These are phyloP conservation scores for Pseudopleuronectes americanus DNA, from an alignment of 2,797 vertebrate species.

Conservation along the genomic window DNA sequence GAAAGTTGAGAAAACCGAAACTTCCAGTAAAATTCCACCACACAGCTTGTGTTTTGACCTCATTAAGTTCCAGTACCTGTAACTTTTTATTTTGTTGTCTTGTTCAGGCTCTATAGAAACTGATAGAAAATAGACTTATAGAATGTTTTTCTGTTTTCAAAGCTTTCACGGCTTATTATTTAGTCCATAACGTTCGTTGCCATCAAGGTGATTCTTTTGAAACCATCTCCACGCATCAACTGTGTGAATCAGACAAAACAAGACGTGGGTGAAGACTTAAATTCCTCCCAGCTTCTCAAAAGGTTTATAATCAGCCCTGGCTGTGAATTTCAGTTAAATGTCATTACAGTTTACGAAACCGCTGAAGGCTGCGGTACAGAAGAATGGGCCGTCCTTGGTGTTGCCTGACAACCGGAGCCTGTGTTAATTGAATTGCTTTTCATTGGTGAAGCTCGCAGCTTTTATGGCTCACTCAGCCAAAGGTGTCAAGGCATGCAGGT, in stretches of 20 bases:
- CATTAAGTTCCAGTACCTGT: background rate
- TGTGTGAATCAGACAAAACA: constrained; percentile 52
- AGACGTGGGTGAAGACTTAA: constrained; percentile 38
- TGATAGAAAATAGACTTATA: constrained; percentile 1
- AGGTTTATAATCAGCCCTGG: constrained; percentile 59
- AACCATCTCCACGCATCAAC: constrained; percentile 32
- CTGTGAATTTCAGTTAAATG: constrained; percentile 58
- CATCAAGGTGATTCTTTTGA: constrained; percentile 37
- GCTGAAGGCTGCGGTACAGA: constrained; percentile 64
- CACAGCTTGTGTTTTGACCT: constrained; percentile 12
- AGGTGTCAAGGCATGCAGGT: constrained; percentile 7
- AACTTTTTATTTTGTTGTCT: background rate
- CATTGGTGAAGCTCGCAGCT: constrained; percentile 37
- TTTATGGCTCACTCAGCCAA: constrained; percentile 24
- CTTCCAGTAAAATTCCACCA: constrained; percentile 32
- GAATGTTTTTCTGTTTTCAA: background rate
- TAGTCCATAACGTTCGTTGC: constrained; percentile 22
- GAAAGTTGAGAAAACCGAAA: constrained; percentile 9
- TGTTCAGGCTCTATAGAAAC: background rate
- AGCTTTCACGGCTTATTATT: constrained; percentile 10
- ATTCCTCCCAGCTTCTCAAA: constrained; percentile 53
- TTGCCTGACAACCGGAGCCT: constrained; percentile 81
- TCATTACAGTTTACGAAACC: constrained; percentile 56
- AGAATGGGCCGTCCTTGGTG: constrained; percentile 81
- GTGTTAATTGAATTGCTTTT: constrained; percentile 74